A percentile compares a stretch with the other conserved stretches of the same genome.
phyloP scores from a whole-genome alignment of 2,888 invertebrate genomes.

The Eurytoma adleriae region DNA sequence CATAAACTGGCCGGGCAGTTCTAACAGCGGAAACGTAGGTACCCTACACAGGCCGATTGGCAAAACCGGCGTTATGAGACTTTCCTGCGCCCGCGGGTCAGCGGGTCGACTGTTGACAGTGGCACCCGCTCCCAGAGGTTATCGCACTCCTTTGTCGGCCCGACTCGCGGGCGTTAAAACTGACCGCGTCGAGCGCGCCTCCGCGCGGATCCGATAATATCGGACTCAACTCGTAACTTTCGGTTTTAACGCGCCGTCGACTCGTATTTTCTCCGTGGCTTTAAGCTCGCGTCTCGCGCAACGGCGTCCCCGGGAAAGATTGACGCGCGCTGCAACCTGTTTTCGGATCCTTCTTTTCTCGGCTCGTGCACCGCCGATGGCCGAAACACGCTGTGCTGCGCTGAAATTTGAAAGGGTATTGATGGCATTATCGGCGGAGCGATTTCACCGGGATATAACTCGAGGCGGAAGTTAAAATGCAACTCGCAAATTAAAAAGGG shows the following conservation, averaged over 20 bases:
- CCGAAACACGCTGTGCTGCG: neutral
- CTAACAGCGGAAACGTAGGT: neutral
- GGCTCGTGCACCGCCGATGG: neutral
- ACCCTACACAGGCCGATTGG: neutral
- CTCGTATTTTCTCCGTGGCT: constrained; percentile 10
- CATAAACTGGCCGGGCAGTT: too few species aligned
- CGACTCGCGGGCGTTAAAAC: constrained; percentile 9
- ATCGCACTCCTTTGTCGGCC: constrained; percentile 25
- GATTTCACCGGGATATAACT: neutral
- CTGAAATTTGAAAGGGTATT: constrained; percentile 1
- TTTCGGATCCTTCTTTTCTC: neutral
- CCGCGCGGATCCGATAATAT: too few species aligned
- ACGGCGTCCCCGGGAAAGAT: neutral
- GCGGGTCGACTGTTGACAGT: constrained; percentile 12
- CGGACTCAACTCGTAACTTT: constrained; percentile 30
- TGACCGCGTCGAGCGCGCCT: neutral
- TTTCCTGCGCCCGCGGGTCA: constrained; percentile 30
- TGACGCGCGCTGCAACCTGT: neutral
- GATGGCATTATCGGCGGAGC: constrained; percentile 22
- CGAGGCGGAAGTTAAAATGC: neutral
- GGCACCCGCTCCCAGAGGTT: constrained; percentile 8
- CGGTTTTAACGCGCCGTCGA: constrained; percentile 22
- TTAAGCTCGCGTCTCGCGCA: constrained; percentile 12
- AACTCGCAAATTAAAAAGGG: neutral
- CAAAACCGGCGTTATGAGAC: constrained; percentile 6